A percentile compares a stretch with the other conserved stretches of the same genome.
Conservation (phyloP, 2,888 invertebrate species). For the Acheta domesticus region DNA sequence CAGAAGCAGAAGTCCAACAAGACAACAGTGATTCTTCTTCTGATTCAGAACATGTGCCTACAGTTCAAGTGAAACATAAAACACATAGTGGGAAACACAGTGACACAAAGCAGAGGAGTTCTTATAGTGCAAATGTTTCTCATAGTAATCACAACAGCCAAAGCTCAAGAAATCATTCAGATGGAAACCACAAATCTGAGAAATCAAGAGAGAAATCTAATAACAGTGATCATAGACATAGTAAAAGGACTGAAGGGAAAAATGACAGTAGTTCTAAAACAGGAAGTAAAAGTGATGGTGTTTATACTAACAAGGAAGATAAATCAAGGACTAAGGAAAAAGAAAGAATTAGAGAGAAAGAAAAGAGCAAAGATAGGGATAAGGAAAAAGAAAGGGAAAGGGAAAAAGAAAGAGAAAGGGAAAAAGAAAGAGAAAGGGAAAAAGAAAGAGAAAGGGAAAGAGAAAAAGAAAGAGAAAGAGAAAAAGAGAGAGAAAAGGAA, state of each 20-base stretch:
- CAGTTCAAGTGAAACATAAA: not conserved
- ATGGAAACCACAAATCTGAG: not conserved
- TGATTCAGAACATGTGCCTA: not conserved
- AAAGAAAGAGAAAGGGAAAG: slow-evolving; percentile 23
- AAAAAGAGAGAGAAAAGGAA: slow-evolving; percentile 36
- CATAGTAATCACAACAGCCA: not conserved
- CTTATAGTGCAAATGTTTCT: not conserved
- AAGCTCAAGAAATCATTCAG: not conserved
- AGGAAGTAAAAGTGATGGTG: slow-evolving; percentile 49
- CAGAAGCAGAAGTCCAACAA: not conserved
- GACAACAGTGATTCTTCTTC: slow-evolving; percentile 19
- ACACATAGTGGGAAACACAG: slow-evolving; percentile 33
- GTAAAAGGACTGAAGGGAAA: not conserved
- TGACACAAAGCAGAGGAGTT: not conserved
- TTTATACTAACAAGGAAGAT: slow-evolving; percentile 33
- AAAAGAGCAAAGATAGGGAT: slow-evolving; percentile 40
- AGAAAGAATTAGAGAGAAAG: slow-evolving; percentile 34
- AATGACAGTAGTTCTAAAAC: slow-evolving; percentile 55
- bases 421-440: slow-evolving; percentile 57
- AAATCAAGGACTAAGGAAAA: slow-evolving; percentile 34
- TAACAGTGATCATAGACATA: not conserved
- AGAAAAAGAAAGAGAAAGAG: slow-evolving; percentile 37
- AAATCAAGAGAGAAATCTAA: not conserved
- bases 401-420: slow-evolving; percentile 46
- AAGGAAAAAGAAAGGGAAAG: not conserved